Base-by-base conservation (phyloP, 2,888 invertebrate species). In the Dynastes hyllus region DNA sequence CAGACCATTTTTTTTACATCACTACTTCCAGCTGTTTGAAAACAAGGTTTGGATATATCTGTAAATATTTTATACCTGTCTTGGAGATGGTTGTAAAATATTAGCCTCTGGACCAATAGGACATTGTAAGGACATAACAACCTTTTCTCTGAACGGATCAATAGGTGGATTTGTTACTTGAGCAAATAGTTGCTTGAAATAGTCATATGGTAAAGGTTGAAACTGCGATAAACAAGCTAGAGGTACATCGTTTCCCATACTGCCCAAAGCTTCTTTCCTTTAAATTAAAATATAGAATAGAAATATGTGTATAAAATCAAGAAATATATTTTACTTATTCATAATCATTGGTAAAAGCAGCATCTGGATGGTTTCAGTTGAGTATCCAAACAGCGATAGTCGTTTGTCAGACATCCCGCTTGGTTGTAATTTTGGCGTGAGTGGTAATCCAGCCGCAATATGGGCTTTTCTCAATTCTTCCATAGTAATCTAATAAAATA, bases 121-220 rank as follows among this genome's bases (percentile, higher is more conserved):
- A 87, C 98, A 98, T 81, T 97, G 94, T 88, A 99, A 91, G 0
- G 98, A 98, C 99, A 99, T 99, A 80, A 99, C 98, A 83, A 99
- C 96, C 90, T 97, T 97, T 90, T 99, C 99, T 85, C 98, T 92
- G 93, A 99, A 99, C 53, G 99, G 99, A 91, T 99, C 99, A 84
- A 99, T 99, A 3, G 99, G 99, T 4, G 99, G 99, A 91, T 99
- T 99, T 84, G 99, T 99, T 84, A 98, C 97, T 92, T 99, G 99
- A 51, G 99, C 99, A 90, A 99, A 99, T 66, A 99, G 91, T 88
- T 99, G 99, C 88, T 99, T 99, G 91, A 99, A 99, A 90, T 99
- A 99, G 84, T 97, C 97, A 89, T 98, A 99, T 1, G 97, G 92
- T 79, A 98, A 91, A 8, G 99, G 99, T 87, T 98, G 96, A 91